Evolutionary conservation across 2,113 vertebrate species (phyloP).

Genomic region (Amphilophus citrinellus): DNA sequence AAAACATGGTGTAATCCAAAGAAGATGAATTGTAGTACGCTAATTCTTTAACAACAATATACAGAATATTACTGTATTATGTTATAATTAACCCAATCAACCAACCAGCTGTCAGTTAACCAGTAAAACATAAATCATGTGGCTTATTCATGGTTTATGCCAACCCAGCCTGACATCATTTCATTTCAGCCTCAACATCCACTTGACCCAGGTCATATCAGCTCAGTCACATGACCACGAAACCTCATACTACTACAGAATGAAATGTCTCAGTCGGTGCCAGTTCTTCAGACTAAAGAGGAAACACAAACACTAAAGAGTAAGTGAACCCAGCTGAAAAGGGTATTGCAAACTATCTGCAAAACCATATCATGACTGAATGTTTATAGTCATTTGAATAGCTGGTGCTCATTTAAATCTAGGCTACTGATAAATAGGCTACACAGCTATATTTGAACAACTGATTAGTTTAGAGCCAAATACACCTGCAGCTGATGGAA

Average conservation of each 20-base stretch:
- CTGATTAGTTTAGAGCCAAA: conserved; percentile 22
- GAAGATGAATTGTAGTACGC: not conserved
- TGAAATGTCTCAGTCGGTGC: not conserved
- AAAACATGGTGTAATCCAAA: not conserved
- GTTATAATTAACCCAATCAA: not conserved
- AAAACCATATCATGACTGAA: not conserved
- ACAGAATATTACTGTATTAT: not conserved
- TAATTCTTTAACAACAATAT: not conserved
- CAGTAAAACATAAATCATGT: not conserved
- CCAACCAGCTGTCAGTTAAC: not conserved
- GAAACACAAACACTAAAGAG: conserved; percentile 22
- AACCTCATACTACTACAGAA: conserved; percentile 1
- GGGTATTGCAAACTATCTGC: not conserved
- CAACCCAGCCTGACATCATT: not conserved
- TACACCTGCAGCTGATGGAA: conserved; percentile 8
- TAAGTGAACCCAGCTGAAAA: conserved; percentile 17
- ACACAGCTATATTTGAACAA: not conserved
- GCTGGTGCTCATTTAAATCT: conserved; percentile 16
- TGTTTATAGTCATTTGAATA: conserved; percentile 20
- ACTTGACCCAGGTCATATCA: not conserved
- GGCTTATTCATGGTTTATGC: not conserved
- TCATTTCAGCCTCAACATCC: not conserved
- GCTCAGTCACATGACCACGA: not conserved
- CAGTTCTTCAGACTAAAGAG: conserved; percentile 13
- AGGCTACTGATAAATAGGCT: conserved; percentile 15